Conservation (phyloP, 2,797 vertebrate species). For the Discoglossus pictus region DNA sequence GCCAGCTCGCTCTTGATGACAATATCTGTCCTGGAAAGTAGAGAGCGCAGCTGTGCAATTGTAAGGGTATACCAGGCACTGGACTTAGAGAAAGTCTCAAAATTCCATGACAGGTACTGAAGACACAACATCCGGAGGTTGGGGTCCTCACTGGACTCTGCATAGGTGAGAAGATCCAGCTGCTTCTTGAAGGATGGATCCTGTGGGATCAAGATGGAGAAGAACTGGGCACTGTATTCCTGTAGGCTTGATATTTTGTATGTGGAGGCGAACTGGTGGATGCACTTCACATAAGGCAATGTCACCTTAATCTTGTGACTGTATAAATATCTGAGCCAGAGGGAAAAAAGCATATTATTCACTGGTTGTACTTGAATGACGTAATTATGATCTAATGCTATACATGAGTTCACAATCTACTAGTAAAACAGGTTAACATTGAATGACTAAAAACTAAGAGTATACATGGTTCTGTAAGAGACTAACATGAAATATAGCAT, state of each 20-base stretch:
- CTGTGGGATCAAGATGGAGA: constrained; percentile 67
- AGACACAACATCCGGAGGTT: constrained; percentile 69
- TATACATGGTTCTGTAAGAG: no score
- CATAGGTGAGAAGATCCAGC: constrained; percentile 70
- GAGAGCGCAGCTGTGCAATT: constrained; percentile 52
- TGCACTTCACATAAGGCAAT: constrained; percentile 65
- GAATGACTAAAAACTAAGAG: no score
- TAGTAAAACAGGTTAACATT: no score
- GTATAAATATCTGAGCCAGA: constrained; percentile 79
- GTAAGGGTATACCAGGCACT: constrained; percentile 65
- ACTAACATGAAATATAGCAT: no score
- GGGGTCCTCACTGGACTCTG: constrained; percentile 60
- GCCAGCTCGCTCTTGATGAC: constrained; percentile 69
- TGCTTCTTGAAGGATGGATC: constrained; percentile 67
- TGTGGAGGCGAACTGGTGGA: constrained; percentile 72
- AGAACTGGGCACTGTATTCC: constrained; percentile 65
- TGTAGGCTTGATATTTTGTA: constrained; percentile 65
- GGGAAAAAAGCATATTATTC: no score
- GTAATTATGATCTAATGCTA: no score
- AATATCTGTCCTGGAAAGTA: constrained; percentile 70
- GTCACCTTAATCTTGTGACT: constrained; percentile 68
- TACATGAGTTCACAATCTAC: no score
- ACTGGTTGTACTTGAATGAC: no score
- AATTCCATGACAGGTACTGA: constrained; percentile 77
- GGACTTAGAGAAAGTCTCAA: constrained; percentile 60